Evolutionary conservation across 1,140 invertebrate genomes (phyloP).

Genomic region (Vanessa tameamea): DNA sequence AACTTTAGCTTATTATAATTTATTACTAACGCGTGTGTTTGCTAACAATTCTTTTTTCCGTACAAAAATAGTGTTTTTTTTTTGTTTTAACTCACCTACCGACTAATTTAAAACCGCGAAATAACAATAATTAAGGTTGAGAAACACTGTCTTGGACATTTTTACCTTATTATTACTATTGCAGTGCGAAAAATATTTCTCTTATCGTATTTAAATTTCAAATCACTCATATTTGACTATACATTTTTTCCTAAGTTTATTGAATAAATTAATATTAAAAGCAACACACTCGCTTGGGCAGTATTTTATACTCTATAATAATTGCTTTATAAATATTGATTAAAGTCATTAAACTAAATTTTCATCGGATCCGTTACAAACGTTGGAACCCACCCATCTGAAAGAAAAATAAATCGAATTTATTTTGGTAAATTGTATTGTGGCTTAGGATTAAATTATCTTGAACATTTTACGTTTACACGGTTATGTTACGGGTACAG

Average conservation of each 20-base stretch:
- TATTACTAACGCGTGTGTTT: not conserved
- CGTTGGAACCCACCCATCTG: conserved; percentile 21
- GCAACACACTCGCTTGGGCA: conserved; percentile 36
- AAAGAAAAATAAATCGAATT: not conserved
- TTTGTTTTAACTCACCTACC: not conserved
- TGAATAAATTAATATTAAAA: conserved; percentile 31
- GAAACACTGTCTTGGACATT: conserved; percentile 15
- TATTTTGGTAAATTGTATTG: no score
- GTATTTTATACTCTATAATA: conserved; percentile 18
- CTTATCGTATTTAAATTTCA: conserved; percentile 8
- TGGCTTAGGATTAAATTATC: no score
- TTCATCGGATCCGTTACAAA: conserved; percentile 10
- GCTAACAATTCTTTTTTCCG: conserved; percentile 1
- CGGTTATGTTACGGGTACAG: no score
- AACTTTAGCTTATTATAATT: not conserved
- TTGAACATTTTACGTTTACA: no score
- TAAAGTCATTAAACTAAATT: conserved; percentile 26
- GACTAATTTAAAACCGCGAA: not conserved
- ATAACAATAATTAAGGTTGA: conserved; percentile 5
- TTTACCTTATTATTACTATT: conserved; percentile 1
- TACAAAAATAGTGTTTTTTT: conserved; percentile 10
- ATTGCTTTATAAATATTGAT: conserved; percentile 27
- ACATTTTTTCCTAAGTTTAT: conserved; percentile 19
- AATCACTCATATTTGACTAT: conserved; percentile 15
- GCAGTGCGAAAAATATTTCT: conserved; percentile 25